Evolutionary conservation across 1,140 invertebrate species (phyloP).

Genomic region (Papilio dardanus): DNA sequence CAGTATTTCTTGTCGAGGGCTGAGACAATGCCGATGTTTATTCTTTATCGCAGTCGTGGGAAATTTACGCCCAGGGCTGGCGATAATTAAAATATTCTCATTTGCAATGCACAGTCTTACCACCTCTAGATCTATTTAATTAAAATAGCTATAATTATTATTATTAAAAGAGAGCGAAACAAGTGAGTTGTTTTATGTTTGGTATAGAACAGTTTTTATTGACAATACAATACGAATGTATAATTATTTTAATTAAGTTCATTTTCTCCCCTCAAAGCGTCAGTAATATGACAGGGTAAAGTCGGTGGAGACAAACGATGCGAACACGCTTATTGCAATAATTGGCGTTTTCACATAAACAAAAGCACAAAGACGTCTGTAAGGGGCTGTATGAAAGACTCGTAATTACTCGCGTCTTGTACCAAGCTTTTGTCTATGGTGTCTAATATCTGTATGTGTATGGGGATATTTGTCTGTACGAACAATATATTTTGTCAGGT

Average conservation of each 20-base stretch:
- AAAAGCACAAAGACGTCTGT: conserved; percentile 64
- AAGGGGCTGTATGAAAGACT: conserved; percentile 67
- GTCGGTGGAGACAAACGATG: conserved; percentile 54
- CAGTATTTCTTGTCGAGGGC: conserved; percentile 72
- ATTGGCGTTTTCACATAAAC: conserved; percentile 70
- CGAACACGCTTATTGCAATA: conserved; percentile 71
- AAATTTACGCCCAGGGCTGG: conserved; percentile 70
- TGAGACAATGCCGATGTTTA: conserved; percentile 78
- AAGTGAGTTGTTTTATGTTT: not conserved
- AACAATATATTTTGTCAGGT: not conserved
- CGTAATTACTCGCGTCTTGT: conserved; percentile 61
- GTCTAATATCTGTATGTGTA: not conserved
- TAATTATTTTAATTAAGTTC: conserved; percentile 54
- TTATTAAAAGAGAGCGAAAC: conserved; percentile 32
- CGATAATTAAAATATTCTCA: conserved; percentile 79
- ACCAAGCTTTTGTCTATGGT: not conserved
- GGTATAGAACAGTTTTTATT: not conserved
- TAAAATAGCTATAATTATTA: conserved; percentile 64
- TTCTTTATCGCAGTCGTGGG: conserved; percentile 81
- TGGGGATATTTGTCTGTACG: not conserved
- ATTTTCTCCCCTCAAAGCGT: conserved; percentile 40
- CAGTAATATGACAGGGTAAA: conserved; percentile 48
- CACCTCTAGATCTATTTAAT: conserved; percentile 58
- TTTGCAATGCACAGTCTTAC: conserved; percentile 55
- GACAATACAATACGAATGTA: conserved; percentile 11